Percentiles rank a stretch among this genome's conserved stretches.
These are phyloP conservation scores for Triplophysa siluroides DNA, from an alignment of 2,113 vertebrate genomes.

Conservation along the genomic window DNA sequence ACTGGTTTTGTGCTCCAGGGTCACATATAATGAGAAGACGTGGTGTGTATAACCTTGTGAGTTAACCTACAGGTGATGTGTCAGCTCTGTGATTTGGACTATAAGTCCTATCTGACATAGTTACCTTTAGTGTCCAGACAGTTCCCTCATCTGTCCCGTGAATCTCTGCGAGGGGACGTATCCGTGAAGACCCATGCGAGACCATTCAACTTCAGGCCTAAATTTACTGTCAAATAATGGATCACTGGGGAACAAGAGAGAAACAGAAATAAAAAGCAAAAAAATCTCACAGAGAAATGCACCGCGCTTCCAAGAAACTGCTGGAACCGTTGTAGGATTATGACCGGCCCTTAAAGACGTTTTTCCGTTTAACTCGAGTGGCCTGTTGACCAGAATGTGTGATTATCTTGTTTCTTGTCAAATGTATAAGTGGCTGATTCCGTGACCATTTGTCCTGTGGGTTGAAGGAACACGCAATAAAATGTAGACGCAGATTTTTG, in stretches of 20 bases:
- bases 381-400: conserved; percentile 53
- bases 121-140: conserved; percentile 7
- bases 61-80: conserved; percentile 45
- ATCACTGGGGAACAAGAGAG: conserved; percentile 69
- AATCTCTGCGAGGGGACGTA: conserved; percentile 65
- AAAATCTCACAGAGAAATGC: conserved; percentile 64
- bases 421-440: conserved; percentile 45
- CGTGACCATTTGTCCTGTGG: conserved; percentile 44
- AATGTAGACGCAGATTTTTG: conserved; percentile 47
- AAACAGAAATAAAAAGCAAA: conserved; percentile 53
- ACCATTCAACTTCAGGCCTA: conserved; percentile 67
- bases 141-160: conserved; percentile 59
- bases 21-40: too few relatives aligned
- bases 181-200: conserved; percentile 68
- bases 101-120: conserved; percentile 69
- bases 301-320: conserved; percentile 67
- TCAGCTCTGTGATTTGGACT: conserved; percentile 60
- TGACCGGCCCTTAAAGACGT: conserved; percentile 21
- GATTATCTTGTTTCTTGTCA: conserved; percentile 58
- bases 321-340: conserved; percentile 57
- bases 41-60: too few relatives aligned
- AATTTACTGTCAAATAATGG: conserved; percentile 75
- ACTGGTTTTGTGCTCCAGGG: too few relatives aligned
- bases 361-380: conserved; percentile 60
- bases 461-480: conserved; percentile 43